Conservation (phyloP, 2,888 invertebrate genomes). For the Oxytorus armatus region DNA sequence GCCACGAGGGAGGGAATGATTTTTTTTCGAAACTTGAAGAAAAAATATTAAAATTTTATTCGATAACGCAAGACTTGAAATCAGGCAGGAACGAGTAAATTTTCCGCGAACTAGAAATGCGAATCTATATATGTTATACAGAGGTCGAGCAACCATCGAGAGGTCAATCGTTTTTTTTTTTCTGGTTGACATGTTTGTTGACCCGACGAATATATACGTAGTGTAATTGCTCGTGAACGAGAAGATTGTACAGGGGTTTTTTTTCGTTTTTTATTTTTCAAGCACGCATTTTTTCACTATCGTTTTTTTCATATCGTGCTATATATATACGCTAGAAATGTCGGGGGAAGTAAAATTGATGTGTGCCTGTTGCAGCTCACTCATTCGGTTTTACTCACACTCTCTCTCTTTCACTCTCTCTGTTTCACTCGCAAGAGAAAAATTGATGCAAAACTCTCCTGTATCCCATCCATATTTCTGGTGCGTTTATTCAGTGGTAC, state of each 20-base stretch:
- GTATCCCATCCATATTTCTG: constrained; percentile 38
- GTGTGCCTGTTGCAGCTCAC: constrained; percentile 30
- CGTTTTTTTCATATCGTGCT: neutral
- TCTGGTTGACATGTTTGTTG: neutral
- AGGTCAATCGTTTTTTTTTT: constrained; percentile 7
- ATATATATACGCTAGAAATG: constrained; percentile 16
- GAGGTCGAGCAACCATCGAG: too few species aligned
- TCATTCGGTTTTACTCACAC: constrained; percentile 41
- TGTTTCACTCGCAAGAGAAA: constrained; percentile 19
- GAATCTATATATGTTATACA: too few species aligned
- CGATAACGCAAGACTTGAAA: too few species aligned
- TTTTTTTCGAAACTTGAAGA: too few species aligned
- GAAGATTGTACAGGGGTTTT: neutral
- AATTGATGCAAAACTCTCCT: constrained; percentile 40
- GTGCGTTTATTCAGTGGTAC: constrained; percentile 14
- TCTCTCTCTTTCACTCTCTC: constrained; percentile 27
- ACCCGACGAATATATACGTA: neutral
- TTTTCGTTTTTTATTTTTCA: neutral
- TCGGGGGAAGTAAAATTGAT: constrained; percentile 31
- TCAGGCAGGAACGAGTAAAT: too few species aligned
- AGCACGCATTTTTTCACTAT: neutral
- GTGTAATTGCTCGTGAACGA: constrained; percentile 12
- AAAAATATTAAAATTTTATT: too few species aligned
- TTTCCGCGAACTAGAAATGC: too few species aligned
- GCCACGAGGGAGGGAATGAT: too few species aligned